Percentiles rank a stretch among this genome's conserved stretches.
Conservation (phyloP, 2,113 vertebrate species). For the Ceyx melanurus region DNA sequence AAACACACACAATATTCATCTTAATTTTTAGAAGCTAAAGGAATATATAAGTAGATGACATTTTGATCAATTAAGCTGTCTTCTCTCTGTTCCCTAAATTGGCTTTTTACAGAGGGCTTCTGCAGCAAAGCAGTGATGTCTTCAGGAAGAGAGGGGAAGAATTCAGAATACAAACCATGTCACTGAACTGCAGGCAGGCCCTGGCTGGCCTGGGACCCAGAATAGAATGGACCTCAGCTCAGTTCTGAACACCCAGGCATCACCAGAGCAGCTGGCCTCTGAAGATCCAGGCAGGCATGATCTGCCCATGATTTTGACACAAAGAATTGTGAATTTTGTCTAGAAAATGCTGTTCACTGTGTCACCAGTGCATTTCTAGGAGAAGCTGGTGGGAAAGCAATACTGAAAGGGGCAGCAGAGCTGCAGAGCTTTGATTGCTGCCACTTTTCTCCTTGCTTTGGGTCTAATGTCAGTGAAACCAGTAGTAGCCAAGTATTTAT, state of each 20-base stretch:
- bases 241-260: not conserved
- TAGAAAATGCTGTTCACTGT: not conserved
- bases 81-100: conserved; percentile 24
- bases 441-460: not conserved
- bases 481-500: not conserved
- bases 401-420: not conserved
- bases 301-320: not conserved
- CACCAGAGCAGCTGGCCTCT: not conserved
- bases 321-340: not conserved
- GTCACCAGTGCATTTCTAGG: not conserved
- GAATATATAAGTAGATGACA: conserved; percentile 34
- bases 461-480: not conserved
- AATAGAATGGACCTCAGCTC: not conserved
- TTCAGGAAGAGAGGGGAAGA: not conserved
- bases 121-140: not conserved
- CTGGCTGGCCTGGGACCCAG: not conserved
- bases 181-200: not conserved
- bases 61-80: conserved; percentile 36
- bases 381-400: not conserved
- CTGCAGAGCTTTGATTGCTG: not conserved
- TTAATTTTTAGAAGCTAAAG: conserved; percentile 25
- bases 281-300: not conserved
- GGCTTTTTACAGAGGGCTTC: not conserved
- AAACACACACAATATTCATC: conserved; percentile 52
- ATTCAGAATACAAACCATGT: not conserved